A percentile compares a stretch with the other conserved stretches of the same genome.
These are phyloP conservation scores for Antheraea pernyi DNA, from an alignment of 1,140 invertebrate species.

Conservation along the genomic window DNA sequence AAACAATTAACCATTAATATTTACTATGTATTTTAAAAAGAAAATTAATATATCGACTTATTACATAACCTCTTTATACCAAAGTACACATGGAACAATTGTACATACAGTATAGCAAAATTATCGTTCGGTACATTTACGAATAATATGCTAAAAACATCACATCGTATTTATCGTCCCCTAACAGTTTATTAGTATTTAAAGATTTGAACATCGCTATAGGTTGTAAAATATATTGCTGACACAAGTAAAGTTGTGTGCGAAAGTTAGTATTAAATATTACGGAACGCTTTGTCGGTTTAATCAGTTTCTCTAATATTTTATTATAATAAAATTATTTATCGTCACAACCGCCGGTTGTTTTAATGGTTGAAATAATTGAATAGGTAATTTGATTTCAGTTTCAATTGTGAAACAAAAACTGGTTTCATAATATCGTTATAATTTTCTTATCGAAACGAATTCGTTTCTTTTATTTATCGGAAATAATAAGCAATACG, in stretches of 20 bases:
- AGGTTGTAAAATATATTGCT: neutral
- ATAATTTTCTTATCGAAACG: neutral
- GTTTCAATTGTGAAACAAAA: conserved; percentile 25
- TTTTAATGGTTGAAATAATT: conserved; percentile 20
- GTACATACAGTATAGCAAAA: too few species aligned
- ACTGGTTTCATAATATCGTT: conserved; percentile 20
- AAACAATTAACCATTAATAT: too few species aligned
- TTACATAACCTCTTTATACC: too few species aligned
- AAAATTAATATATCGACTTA: too few species aligned
- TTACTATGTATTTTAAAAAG: too few species aligned
- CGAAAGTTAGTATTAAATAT: neutral
- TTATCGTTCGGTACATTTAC: too few species aligned
- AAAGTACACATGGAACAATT: too few species aligned
- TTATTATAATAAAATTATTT: conserved; percentile 8
- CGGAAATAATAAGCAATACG: conserved; percentile 3
- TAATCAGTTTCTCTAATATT: conserved; percentile 2
- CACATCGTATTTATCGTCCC: too few species aligned
- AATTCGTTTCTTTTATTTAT: conserved; percentile 1
- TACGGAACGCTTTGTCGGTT: neutral
- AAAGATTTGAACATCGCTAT: too few species aligned
- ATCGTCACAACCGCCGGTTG: neutral
- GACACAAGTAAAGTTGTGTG: neutral
- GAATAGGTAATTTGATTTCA: conserved; percentile 26
- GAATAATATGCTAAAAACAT: too few species aligned
- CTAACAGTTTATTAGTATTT: too few species aligned